Evolutionary conservation across 2,888 invertebrate genomes (phyloP).

Genomic region (Habroteleia sp.): DNA sequence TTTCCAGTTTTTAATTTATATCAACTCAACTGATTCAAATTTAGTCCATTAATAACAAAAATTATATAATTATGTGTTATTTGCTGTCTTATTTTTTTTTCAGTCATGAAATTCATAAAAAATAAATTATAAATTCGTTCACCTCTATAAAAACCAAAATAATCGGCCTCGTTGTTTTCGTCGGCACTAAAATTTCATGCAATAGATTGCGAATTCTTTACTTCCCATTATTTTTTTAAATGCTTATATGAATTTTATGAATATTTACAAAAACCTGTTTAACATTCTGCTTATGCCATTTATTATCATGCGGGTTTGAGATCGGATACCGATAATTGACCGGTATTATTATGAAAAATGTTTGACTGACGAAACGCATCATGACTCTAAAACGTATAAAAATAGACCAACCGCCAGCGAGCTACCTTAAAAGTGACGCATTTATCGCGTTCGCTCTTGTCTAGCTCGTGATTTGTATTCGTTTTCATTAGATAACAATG

Average conservation of each 20-base stretch:
- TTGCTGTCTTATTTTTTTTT: no score
- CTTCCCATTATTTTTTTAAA: conserved; percentile 11
- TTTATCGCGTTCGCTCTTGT: neutral
- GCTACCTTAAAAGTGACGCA: neutral
- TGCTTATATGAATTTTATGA: conserved; percentile 21
- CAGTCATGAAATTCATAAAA: no score
- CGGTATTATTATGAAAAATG: conserved; percentile 27
- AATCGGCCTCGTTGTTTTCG: conserved; percentile 6
- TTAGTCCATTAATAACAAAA: no score
- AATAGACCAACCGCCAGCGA: conserved; percentile 5
- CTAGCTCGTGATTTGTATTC: neutral
- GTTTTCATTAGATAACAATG: conserved; percentile 17
- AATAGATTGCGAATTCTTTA: conserved; percentile 21
- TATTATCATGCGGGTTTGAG: conserved; percentile 4
- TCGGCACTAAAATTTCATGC: conserved; percentile 14
- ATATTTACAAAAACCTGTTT: conserved; percentile 41
- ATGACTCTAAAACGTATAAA: neutral
- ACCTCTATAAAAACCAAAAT: neutral
- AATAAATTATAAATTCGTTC: no score
- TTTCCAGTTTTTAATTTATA: no score
- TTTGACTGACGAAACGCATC: conserved; percentile 13
- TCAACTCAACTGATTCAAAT: no score
- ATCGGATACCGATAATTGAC: conserved; percentile 22
- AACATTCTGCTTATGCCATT: conserved; percentile 16
- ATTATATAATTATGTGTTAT: no score